A percentile compares a stretch with the other conserved stretches of the same genome.
These are phyloP conservation scores for Cricetomys ansorgei DNA, from an alignment of 2,113 vertebrate species.

Conservation along the genomic window DNA sequence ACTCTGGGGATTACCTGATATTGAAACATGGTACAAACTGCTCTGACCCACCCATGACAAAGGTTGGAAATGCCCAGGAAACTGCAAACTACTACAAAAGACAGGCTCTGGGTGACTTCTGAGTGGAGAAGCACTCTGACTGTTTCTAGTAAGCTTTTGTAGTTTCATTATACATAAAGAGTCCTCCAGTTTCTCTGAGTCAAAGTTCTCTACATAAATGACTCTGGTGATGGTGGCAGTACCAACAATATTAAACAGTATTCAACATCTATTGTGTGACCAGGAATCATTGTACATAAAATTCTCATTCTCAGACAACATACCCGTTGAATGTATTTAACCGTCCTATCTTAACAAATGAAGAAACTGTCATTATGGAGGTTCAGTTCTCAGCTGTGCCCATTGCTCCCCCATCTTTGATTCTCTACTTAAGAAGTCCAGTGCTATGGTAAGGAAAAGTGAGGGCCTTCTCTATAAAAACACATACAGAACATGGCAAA, in stretches of 20 bases:
- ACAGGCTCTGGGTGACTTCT: not conserved
- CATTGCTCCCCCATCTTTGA: not conserved
- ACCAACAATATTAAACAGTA: not conserved
- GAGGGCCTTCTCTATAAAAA: slow-evolving; percentile 26
- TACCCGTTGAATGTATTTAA: not conserved
- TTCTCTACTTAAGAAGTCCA: not conserved
- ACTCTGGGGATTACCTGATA: not conserved
- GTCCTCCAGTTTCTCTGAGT: not conserved
- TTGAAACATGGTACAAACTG: not conserved
- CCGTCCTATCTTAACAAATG: not conserved
- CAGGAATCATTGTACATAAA: not conserved
- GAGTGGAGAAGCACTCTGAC: not conserved
- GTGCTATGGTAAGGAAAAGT: not conserved
- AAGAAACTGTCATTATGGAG: not conserved
- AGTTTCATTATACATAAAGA: not conserved
- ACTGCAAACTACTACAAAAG: not conserved
- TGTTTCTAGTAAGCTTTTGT: not conserved
- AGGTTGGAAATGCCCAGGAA: not conserved
- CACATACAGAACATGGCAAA: slow-evolving; percentile 14
- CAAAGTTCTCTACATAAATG: not conserved
- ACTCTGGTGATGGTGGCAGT: accelerated
- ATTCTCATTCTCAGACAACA: not conserved
- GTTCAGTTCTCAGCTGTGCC: not conserved
- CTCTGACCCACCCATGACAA: not conserved
- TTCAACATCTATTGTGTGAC: not conserved